Conservation (phyloP, 30 jellyfish, hydroid and myxozoan species). For the Mastigias papua region DNA sequence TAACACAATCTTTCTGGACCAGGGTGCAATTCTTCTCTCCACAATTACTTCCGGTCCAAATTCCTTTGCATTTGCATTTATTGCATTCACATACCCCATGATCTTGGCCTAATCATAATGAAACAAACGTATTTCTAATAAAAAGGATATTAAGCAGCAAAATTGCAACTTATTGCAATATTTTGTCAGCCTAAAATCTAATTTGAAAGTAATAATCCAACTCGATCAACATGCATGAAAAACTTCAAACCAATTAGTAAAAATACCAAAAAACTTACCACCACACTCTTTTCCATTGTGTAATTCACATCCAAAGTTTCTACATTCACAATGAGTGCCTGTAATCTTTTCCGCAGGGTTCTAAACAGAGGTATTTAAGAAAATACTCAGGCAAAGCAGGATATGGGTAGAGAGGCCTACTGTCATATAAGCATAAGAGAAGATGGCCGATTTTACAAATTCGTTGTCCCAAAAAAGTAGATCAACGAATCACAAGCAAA, state of each 20-base stretch:
- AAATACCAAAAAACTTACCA: conserved; percentile 38
- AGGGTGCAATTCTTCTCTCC: conserved; percentile 72
- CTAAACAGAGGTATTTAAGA: conserved; percentile 1
- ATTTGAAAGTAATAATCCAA: no score
- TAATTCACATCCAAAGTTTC: conserved; percentile 83
- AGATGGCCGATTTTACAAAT: no score
- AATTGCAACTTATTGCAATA: no score
- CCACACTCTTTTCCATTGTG: conserved; percentile 87
- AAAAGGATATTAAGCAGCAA: background rate
- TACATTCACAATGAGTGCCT: conserved; percentile 91
- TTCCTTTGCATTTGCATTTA: conserved; percentile 75
- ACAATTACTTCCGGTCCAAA: conserved; percentile 81
- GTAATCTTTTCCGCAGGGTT: conserved; percentile 77
- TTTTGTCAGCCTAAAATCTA: no score
- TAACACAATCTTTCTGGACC: conserved; percentile 54
- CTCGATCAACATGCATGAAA: no score
- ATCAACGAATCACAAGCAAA: no score
- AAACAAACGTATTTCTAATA: background rate
- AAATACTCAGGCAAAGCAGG: background rate
- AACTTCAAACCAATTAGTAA: no score
- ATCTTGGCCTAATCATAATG: conserved; percentile 38
- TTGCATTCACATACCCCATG: conserved; percentile 87
- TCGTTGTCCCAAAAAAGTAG: no score
- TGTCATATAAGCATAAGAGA: no score
- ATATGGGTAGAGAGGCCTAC: no score